Percentiles rank a stretch among this genome's conserved stretches.
Evolutionary conservation across 2,113 vertebrate species (phyloP).

Genomic region (Ailurus styani): DNA sequence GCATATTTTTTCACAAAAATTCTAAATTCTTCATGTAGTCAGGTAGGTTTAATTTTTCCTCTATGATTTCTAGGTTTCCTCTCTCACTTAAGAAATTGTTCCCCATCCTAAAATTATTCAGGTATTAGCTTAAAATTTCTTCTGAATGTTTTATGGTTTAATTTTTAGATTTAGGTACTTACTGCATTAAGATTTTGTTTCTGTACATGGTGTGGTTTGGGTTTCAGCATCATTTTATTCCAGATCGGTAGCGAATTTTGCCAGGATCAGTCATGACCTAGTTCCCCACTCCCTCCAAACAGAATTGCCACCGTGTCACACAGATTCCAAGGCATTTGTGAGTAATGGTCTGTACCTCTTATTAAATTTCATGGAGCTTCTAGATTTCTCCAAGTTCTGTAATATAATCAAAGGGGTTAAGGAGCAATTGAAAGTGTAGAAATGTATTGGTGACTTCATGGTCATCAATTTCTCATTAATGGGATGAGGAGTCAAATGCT

Average conservation of each 20-base stretch:
- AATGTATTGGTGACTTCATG: background rate
- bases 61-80: background rate
- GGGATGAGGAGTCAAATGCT: background rate
- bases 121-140: background rate
- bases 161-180: background rate
- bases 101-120: background rate
- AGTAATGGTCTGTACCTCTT: background rate
- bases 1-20: background rate
- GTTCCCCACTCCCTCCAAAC: background rate
- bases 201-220: background rate
- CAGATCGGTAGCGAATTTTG: background rate
- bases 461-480: background rate
- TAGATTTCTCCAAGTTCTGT: background rate
- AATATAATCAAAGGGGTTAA: background rate
- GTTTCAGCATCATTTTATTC: background rate
- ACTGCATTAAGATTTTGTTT: background rate
- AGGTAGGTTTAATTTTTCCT: background rate
- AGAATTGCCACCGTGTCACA: background rate
- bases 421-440: background rate
- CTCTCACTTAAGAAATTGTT: constrained; percentile 5
- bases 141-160: background rate
- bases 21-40: background rate
- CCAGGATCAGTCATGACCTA: too few species aligned
- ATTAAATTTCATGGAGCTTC: background rate
- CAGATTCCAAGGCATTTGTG: background rate